Conservation (phyloP, 2,797 vertebrate species). For the Sebastes paucispinis region DNA sequence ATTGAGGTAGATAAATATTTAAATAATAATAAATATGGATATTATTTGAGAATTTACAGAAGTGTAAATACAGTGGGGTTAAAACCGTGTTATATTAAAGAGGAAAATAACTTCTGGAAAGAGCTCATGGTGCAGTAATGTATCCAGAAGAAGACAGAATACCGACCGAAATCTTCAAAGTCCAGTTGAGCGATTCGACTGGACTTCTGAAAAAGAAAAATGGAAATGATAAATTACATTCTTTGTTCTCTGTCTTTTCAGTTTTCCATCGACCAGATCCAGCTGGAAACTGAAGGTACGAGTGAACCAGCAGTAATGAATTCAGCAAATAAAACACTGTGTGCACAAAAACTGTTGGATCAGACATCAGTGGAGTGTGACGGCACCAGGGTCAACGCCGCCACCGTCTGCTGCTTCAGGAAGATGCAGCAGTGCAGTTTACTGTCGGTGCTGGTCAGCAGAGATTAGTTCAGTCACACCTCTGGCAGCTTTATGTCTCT, state of each 20-base stretch:
- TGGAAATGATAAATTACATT: neutral
- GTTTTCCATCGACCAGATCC: slow-evolving; percentile 92
- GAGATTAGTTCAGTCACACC: neutral
- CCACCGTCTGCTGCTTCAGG: neutral
- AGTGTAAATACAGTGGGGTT: neutral
- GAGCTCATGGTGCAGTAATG: neutral
- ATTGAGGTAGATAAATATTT: neutral
- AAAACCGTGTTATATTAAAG: neutral
- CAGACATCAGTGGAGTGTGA: neutral
- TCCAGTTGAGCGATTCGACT: neutral
- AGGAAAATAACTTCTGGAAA: neutral
- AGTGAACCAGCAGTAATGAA: neutral
- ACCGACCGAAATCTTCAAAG: no score
- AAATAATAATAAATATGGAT: neutral
- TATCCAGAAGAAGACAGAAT: neutral
- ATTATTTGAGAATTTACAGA: neutral
- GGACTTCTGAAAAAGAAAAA: neutral
- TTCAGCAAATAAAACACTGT: neutral
- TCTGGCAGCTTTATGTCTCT: neutral
- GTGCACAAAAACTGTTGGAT: neutral
- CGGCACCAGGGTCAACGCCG: neutral
- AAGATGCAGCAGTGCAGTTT: neutral
- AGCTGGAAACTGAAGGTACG: slow-evolving; percentile 92
- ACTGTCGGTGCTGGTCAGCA: neutral
- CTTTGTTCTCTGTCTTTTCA: slow-evolving; percentile 56